A percentile compares a stretch with the other conserved stretches of the same genome.
phyloP scores from a whole-genome alignment of 2,113 vertebrate genomes.

The Vanacampus margaritifer region DNA sequence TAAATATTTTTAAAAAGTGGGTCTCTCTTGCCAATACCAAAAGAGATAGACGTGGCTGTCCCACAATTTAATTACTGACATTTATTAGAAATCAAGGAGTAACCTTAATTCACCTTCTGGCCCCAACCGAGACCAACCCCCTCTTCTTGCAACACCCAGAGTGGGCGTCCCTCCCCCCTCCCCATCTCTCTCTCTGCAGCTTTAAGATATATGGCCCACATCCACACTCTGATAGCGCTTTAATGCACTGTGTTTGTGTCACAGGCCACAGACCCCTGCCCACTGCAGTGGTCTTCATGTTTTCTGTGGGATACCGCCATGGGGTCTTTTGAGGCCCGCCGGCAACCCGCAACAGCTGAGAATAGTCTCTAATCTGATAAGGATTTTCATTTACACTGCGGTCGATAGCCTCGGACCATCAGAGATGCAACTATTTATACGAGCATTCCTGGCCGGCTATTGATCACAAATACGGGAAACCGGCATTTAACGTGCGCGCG shows the following conservation, averaged over 20 bases:
- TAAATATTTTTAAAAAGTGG: background rate
- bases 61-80: slow-evolving; percentile 66
- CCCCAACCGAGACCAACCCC: slow-evolving; percentile 44
- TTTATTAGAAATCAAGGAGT: slow-evolving; percentile 66
- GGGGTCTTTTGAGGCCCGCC: slow-evolving; percentile 39
- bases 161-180: slow-evolving; percentile 33
- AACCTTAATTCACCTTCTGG: slow-evolving; percentile 69
- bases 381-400: slow-evolving; percentile 75
- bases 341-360: slow-evolving; percentile 60
- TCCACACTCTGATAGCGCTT: slow-evolving; percentile 68
- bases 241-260: slow-evolving; percentile 75
- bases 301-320: slow-evolving; percentile 51
- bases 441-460: slow-evolving; percentile 70
- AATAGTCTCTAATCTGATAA: slow-evolving; percentile 74
- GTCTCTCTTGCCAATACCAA: slow-evolving; percentile 32
- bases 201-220: slow-evolving; percentile 72
- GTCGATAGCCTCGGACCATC: slow-evolving; percentile 73
- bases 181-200: slow-evolving; percentile 49
- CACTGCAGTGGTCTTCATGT: slow-evolving; percentile 67
- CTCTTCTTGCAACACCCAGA: slow-evolving; percentile 38
- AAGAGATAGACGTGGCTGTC: slow-evolving; percentile 45
- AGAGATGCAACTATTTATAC: slow-evolving; percentile 75
- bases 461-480: slow-evolving; percentile 70
- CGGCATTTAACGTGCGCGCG: slow-evolving; percentile 58
- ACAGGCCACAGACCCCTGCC: slow-evolving; percentile 73